Evolutionary conservation across 1,140 invertebrate species (phyloP).

Genomic region (Phymorhynchus buccinoides): DNA sequence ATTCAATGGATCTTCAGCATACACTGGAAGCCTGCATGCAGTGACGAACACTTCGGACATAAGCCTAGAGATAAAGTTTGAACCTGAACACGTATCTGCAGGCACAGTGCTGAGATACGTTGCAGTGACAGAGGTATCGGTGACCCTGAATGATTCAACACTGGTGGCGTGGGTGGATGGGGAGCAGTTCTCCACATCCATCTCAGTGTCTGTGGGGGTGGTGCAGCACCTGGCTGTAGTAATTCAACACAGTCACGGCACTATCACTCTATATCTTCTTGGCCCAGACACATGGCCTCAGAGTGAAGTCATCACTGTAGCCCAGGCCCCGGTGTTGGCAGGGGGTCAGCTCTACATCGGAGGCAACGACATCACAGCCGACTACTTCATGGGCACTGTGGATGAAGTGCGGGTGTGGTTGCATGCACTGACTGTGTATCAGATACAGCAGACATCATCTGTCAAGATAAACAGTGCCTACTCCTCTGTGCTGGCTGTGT

Average conservation of each 20-base stretch:
- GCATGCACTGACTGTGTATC: conserved; percentile 38
- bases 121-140: conserved; percentile 17
- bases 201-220: neutral
- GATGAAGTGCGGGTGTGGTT: conserved; percentile 50
- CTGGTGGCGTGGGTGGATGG: conserved; percentile 28
- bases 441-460: conserved; percentile 39
- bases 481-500: conserved; percentile 39
- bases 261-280: neutral
- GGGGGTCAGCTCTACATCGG: conserved; percentile 42
- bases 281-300: neutral
- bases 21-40: conserved; percentile 36
- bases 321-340: neutral
- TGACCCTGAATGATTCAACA: conserved; percentile 43
- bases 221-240: conserved; percentile 23
- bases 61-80: conserved; percentile 28
- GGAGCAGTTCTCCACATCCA: neutral
- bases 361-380: conserved; percentile 37
- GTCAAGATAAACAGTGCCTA: conserved; percentile 37
- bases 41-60: conserved; percentile 32
- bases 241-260: neutral
- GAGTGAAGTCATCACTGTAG: conserved; percentile 2
- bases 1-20: conserved; percentile 46
- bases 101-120: conserved; percentile 44
- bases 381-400: conserved; percentile 45
- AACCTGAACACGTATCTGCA: neutral